A percentile compares a stretch with the other conserved stretches of the same genome.
These are phyloP conservation scores for Poeciliopsis occidentalis DNA, from an alignment of 2,113 vertebrate genomes.

Conservation along the genomic window DNA sequence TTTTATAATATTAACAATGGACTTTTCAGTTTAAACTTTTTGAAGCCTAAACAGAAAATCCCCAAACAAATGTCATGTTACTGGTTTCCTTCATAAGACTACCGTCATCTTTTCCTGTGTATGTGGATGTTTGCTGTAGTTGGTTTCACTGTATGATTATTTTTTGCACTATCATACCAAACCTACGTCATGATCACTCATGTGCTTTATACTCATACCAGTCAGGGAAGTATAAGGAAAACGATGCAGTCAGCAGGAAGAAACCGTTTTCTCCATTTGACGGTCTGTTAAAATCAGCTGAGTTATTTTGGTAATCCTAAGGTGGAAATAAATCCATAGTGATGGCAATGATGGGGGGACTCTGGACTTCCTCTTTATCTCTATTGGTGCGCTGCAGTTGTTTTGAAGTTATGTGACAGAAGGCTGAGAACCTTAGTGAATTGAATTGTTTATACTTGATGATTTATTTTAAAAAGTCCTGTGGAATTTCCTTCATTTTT, in stretches of 20 bases:
- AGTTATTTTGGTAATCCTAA: not conserved
- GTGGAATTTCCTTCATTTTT: not conserved
- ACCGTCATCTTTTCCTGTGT: not conserved
- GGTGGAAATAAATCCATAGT: slow-evolving; percentile 18
- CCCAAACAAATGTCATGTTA: too few species aligned
- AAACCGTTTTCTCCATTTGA: slow-evolving; percentile 12
- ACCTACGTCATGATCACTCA: slow-evolving; percentile 7
- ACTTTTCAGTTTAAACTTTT: too few species aligned
- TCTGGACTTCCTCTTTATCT: slow-evolving; percentile 23
- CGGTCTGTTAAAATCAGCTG: slow-evolving; percentile 1
- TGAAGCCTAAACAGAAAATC: too few species aligned
- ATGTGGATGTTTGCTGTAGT: slow-evolving; percentile 3
- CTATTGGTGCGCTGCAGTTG: not conserved
- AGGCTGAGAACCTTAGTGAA: slow-evolving; percentile 22
- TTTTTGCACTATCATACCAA: not conserved
- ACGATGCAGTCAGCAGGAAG: not conserved
- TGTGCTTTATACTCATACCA: slow-evolving; percentile 6
- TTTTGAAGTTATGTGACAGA: slow-evolving; percentile 20
- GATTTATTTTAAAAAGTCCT: not conserved
- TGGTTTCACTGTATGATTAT: slow-evolving; percentile 2
- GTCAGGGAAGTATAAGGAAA: not conserved
- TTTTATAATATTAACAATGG: too few species aligned
- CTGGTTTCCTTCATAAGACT: not conserved
- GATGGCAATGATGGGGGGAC: slow-evolving; percentile 15
- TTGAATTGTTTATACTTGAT: slow-evolving; percentile 12